Evolutionary conservation across 2,888 invertebrate genomes (phyloP), one percentile per base, ranked within the genome.

Genomic region (Gastracanthus pulcherrimus): DNA sequence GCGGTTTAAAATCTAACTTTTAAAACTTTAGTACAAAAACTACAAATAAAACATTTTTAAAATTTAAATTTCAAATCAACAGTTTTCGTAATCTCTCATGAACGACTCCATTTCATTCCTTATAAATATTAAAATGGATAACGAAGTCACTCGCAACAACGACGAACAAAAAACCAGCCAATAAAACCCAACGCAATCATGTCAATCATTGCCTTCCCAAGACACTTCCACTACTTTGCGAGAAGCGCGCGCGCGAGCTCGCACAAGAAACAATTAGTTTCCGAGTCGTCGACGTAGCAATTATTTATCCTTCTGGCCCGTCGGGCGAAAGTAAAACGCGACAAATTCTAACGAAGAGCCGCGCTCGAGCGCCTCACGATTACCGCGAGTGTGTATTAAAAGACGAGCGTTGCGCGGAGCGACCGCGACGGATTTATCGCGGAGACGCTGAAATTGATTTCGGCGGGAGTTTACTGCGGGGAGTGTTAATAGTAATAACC

Each of bases 221-320:
- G 41, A 41, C 19, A 55, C 11, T 55, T 26, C 2, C 9, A 11
- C 7, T 11, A 26, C 23, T 11, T 41, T 13, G 55, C 55, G 23
- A 23, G 55, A 11, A 2, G 7, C 38, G 7, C 2, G 7, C 3
- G 6, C 9, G 55, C 23, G 26, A 9, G 19, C 19, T 19, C 7
- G 26, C 23, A 55, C 69, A 19, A 51, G 70, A 48, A 70, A 70
- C 70, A 70, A 70, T 70, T 70, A 70, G 58, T 71, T 71, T 58
- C n/a, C 71, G 26, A 71, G 71, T 38, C 58, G 71, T 58, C 38
- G 58, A 38, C 71, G 36, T 38, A 34, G 7, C 71, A 71, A 71
- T 71, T 71, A 71, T 58, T 71, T 51, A 48, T 69, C 48, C 31
- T 45, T 26, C 13, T 36, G n/a, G 13, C 31, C 9, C 48, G 6